Evolutionary conservation across 2,113 vertebrate species (phyloP).

Genomic region (Paraplagusia blochii): DNA sequence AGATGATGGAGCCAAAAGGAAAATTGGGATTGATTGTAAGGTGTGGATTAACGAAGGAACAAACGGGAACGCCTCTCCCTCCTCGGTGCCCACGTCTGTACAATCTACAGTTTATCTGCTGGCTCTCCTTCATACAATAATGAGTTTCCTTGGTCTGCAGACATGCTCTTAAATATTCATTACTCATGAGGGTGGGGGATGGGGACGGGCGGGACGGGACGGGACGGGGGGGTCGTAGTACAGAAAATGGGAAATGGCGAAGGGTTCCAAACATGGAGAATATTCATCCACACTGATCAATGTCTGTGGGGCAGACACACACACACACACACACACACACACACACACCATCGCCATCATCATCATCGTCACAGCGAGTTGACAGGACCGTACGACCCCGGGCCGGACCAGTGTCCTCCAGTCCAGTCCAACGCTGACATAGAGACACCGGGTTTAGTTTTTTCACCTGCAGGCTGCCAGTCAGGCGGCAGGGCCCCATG

Average conservation of each 20-base stretch:
- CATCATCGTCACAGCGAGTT: neutral
- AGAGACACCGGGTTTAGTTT: no score
- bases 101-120: constrained; percentile 56
- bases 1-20: constrained; percentile 47
- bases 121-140: constrained; percentile 65
- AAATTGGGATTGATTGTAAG: constrained; percentile 62
- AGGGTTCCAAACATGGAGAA: constrained; percentile 56
- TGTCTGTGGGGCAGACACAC: constrained; percentile 22
- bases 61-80: constrained; percentile 33
- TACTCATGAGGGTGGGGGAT: constrained; percentile 64
- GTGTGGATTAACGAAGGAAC: constrained; percentile 59
- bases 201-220: no score
- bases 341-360: constrained; percentile 25
- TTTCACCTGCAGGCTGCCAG: constrained; percentile 46
- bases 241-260: constrained; percentile 54
- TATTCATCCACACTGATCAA: constrained; percentile 55
- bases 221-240: constrained; percentile 28
- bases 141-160: constrained; percentile 64
- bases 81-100: constrained; percentile 26
- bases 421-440: no score
- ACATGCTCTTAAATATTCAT: constrained; percentile 73
- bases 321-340: neutral
- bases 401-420: constrained; percentile 41
- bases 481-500: constrained; percentile 29
- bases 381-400: constrained; percentile 46